phyloP scores from a whole-genome alignment of 2,113 vertebrate species.

The Dasyurus viverrinus region DNA sequence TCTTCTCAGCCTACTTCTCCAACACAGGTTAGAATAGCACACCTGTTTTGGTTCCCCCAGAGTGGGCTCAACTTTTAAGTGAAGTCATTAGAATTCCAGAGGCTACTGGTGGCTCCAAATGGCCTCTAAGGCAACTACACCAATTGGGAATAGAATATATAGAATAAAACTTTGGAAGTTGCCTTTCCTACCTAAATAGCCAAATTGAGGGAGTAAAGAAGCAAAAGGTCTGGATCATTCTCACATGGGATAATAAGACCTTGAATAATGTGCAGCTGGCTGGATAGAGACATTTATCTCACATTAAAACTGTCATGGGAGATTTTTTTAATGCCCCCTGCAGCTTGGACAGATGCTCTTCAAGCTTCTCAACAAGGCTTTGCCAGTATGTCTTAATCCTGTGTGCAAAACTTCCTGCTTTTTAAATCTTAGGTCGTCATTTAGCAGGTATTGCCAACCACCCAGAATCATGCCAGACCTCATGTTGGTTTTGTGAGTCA shows the following conservation, averaged over 20 bases:
- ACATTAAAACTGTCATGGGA: neutral
- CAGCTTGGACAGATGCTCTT: neutral
- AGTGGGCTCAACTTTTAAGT: neutral
- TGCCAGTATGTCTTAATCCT: constrained; percentile 19
- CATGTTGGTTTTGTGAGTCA: neutral
- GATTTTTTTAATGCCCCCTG: neutral
- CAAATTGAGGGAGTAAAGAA: neutral
- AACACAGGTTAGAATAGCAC: neutral
- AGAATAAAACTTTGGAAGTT: neutral
- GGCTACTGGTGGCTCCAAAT: neutral
- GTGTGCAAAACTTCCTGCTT: neutral
- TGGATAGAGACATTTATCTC: neutral
- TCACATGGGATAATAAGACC: neutral
- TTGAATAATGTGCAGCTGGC: neutral
- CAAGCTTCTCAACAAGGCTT: neutral
- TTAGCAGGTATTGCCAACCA: neutral
- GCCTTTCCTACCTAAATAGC: neutral
- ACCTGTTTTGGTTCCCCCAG: neutral
- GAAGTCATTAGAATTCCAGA: neutral
- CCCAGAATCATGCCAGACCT: neutral
- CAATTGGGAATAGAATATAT: neutral
- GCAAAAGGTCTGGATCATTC: neutral
- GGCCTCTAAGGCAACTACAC: neutral
- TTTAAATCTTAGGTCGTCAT: neutral
- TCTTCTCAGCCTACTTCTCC: neutral